Evolutionary conservation across 2,113 vertebrate genomes (phyloP), one percentile per base, ranked within the genome.

Genomic region (Gopherus flavomarginatus): DNA sequence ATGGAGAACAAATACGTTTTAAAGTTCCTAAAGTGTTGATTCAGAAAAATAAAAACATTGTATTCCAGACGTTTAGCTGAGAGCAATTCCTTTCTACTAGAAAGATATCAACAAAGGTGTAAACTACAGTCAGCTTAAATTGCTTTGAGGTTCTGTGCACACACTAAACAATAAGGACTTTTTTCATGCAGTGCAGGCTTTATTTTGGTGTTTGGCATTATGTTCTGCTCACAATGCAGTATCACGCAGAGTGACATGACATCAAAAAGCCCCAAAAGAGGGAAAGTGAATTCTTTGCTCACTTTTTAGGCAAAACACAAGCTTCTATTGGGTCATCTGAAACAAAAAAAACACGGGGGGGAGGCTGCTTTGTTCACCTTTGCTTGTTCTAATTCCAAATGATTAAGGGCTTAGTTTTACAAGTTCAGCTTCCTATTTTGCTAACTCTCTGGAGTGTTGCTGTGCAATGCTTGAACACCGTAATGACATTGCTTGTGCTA

Each of bases 381-480:
- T 94, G 27, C 47, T 81, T 85, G 5, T 88, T 97, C 85, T 92
- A 35, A 90, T 94, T 94, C 77, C 85, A 86, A 88, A 78, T 81
- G 19, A 94, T 90, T 90, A 89, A 96, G 82, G 92, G 31, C 56
- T 97, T n/a, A 49, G 4, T 85, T 97, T 95, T 94, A 47, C 38
- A 95, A 85, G 83, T 83, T 81, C 69, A 82, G 0, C 49, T 95
- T 93, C 44, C 11, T 83, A 27, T 95, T 95, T 88, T 88, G 57
- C 53, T 95, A 72, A 96, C 29, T 79, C 56, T 57, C 62, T 22
- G 4, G 42, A 81, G 44, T 42, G 52, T 62, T 88, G 72, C 9
- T 88, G 17, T 69, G 53, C 5, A 87, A 9, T 26, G 77, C 49
- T 81, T 78, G 75, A 93, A 65, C 10, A 83, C 0, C 3, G 5